Conservation (phyloP, 2,888 invertebrate genomes). For the Athetis lepigone region DNA sequence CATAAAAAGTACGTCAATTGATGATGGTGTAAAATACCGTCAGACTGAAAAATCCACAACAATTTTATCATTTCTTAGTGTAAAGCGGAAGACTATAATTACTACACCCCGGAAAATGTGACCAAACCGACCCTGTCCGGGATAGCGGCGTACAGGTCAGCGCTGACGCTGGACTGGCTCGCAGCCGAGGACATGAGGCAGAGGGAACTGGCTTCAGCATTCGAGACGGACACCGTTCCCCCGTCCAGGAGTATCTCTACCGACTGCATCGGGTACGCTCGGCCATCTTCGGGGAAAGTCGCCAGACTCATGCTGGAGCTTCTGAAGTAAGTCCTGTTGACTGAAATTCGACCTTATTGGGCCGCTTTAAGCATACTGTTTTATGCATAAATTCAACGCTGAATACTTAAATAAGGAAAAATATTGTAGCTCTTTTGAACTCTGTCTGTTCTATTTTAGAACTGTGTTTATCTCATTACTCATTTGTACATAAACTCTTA, state of each 20-base stretch:
- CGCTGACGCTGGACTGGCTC: slow-evolving; percentile 82
- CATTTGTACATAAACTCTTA: too few species aligned
- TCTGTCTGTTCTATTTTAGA: too few species aligned
- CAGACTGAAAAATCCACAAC: too few species aligned
- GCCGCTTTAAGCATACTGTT: too few species aligned
- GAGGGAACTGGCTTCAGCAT: slow-evolving; percentile 77
- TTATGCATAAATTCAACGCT: too few species aligned
- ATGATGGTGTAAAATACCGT: too few species aligned
- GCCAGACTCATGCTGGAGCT: slow-evolving; percentile 82
- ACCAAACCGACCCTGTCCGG: slow-evolving; percentile 74
- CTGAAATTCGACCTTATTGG: too few species aligned
- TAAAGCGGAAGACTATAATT: slow-evolving; percentile 68
- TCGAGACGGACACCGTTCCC: slow-evolving; percentile 73
- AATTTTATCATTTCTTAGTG: slow-evolving; percentile 57
- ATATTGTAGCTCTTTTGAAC: too few species aligned
- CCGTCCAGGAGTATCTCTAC: slow-evolving; percentile 69
- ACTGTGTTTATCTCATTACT: too few species aligned
- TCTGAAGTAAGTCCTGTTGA: slow-evolving; percentile 71
- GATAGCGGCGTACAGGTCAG: slow-evolving; percentile 80
- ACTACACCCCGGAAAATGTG: slow-evolving; percentile 71
- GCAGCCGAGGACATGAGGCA: slow-evolving; percentile 81
- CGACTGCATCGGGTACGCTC: slow-evolving; percentile 77
- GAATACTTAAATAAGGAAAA: too few species aligned
- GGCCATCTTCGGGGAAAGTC: slow-evolving; percentile 80
- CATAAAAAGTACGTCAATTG: too few species aligned